Base-by-base conservation (phyloP, 1,140 invertebrate genomes). In the Dendrolimus kikuchii region DNA sequence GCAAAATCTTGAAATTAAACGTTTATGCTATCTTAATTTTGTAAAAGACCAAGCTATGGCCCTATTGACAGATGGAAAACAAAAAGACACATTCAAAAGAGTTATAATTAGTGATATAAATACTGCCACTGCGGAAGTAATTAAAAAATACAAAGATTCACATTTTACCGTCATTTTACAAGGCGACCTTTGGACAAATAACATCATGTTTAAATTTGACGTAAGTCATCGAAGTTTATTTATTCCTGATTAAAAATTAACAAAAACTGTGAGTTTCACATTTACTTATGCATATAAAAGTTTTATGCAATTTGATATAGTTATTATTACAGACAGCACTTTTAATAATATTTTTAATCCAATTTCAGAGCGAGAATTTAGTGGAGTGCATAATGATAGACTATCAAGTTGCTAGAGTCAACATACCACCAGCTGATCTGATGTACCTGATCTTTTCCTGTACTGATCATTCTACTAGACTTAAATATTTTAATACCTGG, bases 181-280 rank as follows among this genome's bases (percentile, higher is more conserved):
- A 51, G 64, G 60, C 1, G 64, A 66, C 54, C 40, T 55, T 7
- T 66, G 64, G 64, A 66, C 58, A 0, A 66, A 66, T n/a, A 66
- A 66, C 40, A 50, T 67, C 6, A 52, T 67, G 59, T 67, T 67
- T 36, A 56, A 39, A 45, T 40, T 53, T 6, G 23, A 55, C 49
- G 61, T 63, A 51, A 53, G 60, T 49, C 10, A 49, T 38, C 23
- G 3, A 23, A 23, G 23, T 23, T 23, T 23, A 23, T 23, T 23
- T 23, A 23, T 3, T 23, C 23, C 23, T 23, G 23, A 23, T 23
- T 23, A 23, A 23, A 23, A 2, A 23, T 23, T 23, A 23, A 23
- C 1, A 23, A 23, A 23, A 23, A 23, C 23, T 23, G n/a, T n/a
- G 23, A 23, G 23, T 23, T 23, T 23, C 23, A 23, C 1, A 23